Base-by-base conservation (phyloP, 2,113 vertebrate species). In the Odobenus rosmarus region DNA sequence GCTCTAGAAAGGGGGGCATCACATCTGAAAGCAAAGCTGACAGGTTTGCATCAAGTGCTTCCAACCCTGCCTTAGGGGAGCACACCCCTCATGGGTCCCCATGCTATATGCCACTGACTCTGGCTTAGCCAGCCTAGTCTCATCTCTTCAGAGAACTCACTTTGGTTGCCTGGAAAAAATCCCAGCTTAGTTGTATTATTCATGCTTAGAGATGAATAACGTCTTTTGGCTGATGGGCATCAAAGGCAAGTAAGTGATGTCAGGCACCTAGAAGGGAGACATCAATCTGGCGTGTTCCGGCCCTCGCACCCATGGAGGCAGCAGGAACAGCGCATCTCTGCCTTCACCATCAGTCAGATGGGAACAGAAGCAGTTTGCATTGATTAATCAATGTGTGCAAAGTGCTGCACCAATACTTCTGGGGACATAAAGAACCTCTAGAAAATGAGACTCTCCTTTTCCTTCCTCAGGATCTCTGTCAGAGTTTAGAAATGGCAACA, bases 221-320 rank as follows among this genome's bases (percentile, higher is more conserved):
- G 55, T 59, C 55, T n/a, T 93, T 53, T 59, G 42, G 88, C 69
- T 82, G 57, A 80, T 51, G 79, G 67, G 31, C 57, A 76, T 69
- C 87, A 77, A 55, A 92, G 53, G 84, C 55, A 77, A 76, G 80
- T 36, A 67, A 74, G 82, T 21, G 67, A 87, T 18, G 77, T n/a
- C 55, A 69, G 85, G 77, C 7, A 5, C 62, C 80, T 21, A 46
- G 90, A 76, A 92, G 51, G 72, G 90, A 88, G 76, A 36, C n/a
- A 4, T 0, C 0, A 33, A 76, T 8, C 10, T 4, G 21, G 36
- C 1, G 0, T 7, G n/a, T 39, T 46, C 62, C 0, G 1, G 93
- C 21, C 62, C 51, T 62, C 0, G 0, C 5, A 24, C 51, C 55
- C 90, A 7, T 0, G 10, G 33, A 39, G 46, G 46, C 69, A 46